A percentile compares a stretch with the other conserved stretches of the same genome.
phyloP scores from a whole-genome alignment of 2,797 vertebrate species.

The Sylvia borin region DNA sequence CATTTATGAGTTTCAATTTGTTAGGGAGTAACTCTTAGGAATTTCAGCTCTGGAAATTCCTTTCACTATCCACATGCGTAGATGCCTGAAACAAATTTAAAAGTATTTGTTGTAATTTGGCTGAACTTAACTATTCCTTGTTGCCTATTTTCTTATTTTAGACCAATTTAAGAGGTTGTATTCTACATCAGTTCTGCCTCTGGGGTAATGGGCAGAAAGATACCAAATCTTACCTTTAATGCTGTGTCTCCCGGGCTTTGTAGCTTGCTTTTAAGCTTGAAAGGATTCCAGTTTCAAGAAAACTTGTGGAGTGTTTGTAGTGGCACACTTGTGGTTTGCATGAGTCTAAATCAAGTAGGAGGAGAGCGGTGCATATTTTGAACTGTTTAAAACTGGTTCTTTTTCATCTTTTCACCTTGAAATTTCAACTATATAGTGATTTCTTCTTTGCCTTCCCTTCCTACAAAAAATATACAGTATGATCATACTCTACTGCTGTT shows the following conservation, averaged over 20 bases:
- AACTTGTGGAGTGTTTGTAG: not conserved
- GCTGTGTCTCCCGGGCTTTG: not conserved
- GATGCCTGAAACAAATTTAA: not conserved
- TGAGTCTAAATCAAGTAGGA: not conserved
- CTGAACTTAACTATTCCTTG: not conserved
- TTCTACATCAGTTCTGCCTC: not conserved
- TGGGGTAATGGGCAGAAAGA: not conserved
- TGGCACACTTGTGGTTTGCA: not conserved
- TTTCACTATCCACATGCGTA: not conserved
- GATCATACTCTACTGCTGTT: not conserved
- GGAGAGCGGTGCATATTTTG: not conserved
- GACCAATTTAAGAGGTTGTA: not conserved
- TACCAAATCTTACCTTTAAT: not conserved
- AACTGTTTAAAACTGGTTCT: not conserved
- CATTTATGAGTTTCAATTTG: not conserved
- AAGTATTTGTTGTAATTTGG: not conserved
- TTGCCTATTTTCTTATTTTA: not conserved
- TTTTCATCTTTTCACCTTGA: not conserved
- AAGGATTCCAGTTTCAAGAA: not conserved
- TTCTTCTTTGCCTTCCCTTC: not conserved
- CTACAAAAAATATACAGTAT: not conserved
- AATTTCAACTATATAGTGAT: not conserved
- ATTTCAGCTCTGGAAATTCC: not conserved
- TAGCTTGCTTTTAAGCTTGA: not conserved
- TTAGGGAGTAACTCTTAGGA: not conserved